Percentiles rank a stretch among this genome's conserved stretches.
These are phyloP conservation scores for Hybos culiciformis DNA, from an alignment of 2,888 invertebrate genomes.

Conservation along the genomic window DNA sequence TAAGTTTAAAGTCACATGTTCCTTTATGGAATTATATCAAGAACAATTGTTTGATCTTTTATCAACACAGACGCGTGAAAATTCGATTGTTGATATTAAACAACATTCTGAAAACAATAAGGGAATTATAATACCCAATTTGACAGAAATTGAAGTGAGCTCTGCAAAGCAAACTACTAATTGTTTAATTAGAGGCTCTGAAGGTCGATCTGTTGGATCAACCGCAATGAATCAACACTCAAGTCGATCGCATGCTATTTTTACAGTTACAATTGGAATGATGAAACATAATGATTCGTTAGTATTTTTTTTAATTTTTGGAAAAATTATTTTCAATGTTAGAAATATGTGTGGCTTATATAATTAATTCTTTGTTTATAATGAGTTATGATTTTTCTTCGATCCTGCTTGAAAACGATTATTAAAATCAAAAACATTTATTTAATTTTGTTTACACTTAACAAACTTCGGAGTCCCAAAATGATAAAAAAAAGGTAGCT, in stretches of 20 bases:
- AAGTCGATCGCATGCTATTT: conserved; percentile 82
- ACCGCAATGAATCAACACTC: conserved; percentile 88
- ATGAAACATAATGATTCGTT: conserved; percentile 48
- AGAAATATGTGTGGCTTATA: too few relatives aligned
- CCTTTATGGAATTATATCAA: conserved; percentile 81
- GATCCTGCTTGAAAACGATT: too few relatives aligned
- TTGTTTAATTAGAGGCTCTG: conserved; percentile 55
- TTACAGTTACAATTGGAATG: conserved; percentile 57
- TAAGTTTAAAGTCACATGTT: conserved; percentile 57
- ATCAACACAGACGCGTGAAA: conserved; percentile 49
- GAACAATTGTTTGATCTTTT: conserved; percentile 79
- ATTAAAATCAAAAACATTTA: too few relatives aligned
- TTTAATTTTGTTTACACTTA: too few relatives aligned
- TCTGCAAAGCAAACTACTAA: conserved; percentile 52
- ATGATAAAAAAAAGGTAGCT: too few relatives aligned
- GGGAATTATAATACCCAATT: conserved; percentile 48
- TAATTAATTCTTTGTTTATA: too few relatives aligned
- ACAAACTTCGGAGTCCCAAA: too few relatives aligned
- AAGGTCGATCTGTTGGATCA: conserved; percentile 65
- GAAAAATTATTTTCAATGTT: too few relatives aligned
- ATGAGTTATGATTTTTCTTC: too few relatives aligned
- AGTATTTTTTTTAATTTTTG: conserved; percentile 13
- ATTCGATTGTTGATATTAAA: conserved; percentile 63
- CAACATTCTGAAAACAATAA: conserved; percentile 58
- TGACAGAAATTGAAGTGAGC: conserved; percentile 46